Evolutionary conservation across 64 coral and sea anemone species (phyloP).

Genomic region (Stichodactyla mertensii): DNA sequence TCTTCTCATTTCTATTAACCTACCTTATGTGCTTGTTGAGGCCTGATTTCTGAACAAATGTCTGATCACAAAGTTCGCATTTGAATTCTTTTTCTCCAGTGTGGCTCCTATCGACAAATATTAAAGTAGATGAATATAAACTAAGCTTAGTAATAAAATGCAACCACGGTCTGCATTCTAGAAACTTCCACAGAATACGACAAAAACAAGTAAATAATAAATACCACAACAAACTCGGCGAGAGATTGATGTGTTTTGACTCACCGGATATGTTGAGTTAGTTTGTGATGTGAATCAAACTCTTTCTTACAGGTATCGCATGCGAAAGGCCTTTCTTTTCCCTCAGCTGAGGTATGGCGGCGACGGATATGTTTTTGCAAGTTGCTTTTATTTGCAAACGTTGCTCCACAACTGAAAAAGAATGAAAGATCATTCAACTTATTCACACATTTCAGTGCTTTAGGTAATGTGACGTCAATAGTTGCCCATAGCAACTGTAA

Average conservation of each 20-base stretch:
- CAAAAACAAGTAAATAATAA: too few species aligned
- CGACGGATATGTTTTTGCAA: slow-evolving; percentile 53
- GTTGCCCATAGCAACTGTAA: neutral
- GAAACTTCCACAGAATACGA: too few species aligned
- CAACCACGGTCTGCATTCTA: too few species aligned
- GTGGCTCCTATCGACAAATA: slow-evolving; percentile 48
- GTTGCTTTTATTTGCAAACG: slow-evolving; percentile 53
- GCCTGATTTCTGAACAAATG: slow-evolving; percentile 81
- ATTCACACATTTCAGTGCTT: too few species aligned
- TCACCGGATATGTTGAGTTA: slow-evolving; percentile 18
- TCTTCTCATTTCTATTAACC: neutral
- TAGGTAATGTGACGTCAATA: neutral
- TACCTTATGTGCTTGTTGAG: slow-evolving; percentile 85
- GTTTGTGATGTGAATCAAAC: slow-evolving; percentile 52
- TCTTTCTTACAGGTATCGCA: slow-evolving; percentile 68
- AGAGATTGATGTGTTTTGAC: neutral
- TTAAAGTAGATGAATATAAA: neutral
- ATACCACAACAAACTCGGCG: too few species aligned
- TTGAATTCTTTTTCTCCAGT: slow-evolving; percentile 78
- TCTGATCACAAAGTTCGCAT: slow-evolving; percentile 62
- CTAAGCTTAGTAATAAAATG: too few species aligned
- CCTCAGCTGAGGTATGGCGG: slow-evolving; percentile 31
- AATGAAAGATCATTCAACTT: neutral
- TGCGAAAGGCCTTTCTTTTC: neutral
- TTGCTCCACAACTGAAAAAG: slow-evolving; percentile 57